A percentile compares a stretch with the other conserved stretches of the same genome.
Conservation (phyloP, 2,797 vertebrate genomes). For the Myripristis jacobus region DNA sequence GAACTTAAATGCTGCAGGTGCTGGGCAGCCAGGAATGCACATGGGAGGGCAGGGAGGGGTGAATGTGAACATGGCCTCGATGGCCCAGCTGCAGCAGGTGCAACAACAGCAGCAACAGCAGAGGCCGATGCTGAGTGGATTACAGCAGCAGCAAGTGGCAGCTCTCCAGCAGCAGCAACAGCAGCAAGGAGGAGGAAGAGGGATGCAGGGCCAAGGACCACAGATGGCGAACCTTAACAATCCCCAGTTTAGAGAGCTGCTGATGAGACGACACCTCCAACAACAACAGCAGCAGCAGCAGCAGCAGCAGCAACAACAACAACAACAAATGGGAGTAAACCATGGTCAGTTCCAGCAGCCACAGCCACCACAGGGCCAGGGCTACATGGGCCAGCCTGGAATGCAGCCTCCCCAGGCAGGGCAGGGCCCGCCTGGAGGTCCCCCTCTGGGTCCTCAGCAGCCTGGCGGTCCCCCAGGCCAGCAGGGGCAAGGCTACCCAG, state of each 20-base stretch:
- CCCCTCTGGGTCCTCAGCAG: slow-evolving; percentile 82
- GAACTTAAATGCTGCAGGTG: slow-evolving; percentile 77
- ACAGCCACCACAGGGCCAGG: slow-evolving; percentile 85
- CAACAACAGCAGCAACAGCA: slow-evolving; percentile 70
- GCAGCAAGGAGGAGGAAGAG: slow-evolving; percentile 69
- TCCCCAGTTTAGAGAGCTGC: slow-evolving; percentile 91
- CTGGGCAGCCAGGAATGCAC: slow-evolving; percentile 83
- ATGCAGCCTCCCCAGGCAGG: slow-evolving; percentile 83
- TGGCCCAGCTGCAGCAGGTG: slow-evolving; percentile 83
- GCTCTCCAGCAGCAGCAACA: slow-evolving; percentile 76
- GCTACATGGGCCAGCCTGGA: slow-evolving; percentile 89
- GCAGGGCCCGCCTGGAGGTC: slow-evolving; percentile 73
- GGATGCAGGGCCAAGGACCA: slow-evolving; percentile 88
- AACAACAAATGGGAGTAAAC: slow-evolving; percentile 88
- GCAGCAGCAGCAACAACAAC: slow-evolving; percentile 84
- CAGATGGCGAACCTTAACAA: slow-evolving; percentile 90
- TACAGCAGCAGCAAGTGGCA: slow-evolving; percentile 71
- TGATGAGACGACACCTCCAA: slow-evolving; percentile 88
- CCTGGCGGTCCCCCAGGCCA: slow-evolving; percentile 80
- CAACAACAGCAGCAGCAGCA: slow-evolving; percentile 85
- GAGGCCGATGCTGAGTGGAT: slow-evolving; percentile 61
- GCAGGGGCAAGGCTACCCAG: slow-evolving; percentile 88
- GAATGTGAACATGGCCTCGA: slow-evolving; percentile 75
- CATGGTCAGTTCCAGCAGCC: slow-evolving; percentile 92
- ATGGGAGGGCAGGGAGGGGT: slow-evolving; percentile 87